These are phyloP conservation scores for Drosophila grimshawi DNA, from an alignment of 1,140 invertebrate genomes.

Conservation along the genomic window DNA sequence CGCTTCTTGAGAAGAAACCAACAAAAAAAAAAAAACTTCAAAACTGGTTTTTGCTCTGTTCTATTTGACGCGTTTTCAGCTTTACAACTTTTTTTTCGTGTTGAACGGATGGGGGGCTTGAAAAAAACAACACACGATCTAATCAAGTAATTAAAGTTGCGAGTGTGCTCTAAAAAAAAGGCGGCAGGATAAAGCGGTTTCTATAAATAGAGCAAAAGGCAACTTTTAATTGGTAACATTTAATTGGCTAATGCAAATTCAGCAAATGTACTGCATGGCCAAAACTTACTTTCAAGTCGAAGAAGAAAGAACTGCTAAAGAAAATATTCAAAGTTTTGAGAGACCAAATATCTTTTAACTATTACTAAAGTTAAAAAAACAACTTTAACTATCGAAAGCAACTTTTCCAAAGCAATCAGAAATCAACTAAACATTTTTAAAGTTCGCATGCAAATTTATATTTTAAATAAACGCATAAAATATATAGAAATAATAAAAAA, in stretches of 20 bases:
- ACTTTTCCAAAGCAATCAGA: no score
- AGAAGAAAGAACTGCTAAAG: no score
- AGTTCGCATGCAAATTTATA: no score
- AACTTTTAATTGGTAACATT: constrained; percentile 35
- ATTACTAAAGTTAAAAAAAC: no score
- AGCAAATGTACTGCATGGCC: not conserved
- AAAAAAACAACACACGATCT: constrained; percentile 58
- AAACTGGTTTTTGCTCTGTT: constrained; percentile 74
- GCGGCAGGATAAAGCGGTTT: constrained; percentile 27
- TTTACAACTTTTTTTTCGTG: constrained; percentile 18
- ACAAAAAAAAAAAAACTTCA: constrained; percentile 29
- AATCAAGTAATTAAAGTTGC: constrained; percentile 73
- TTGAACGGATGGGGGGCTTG: not conserved
- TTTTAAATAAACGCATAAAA: not conserved
- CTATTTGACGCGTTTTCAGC: constrained; percentile 59
- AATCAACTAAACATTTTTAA: no score
- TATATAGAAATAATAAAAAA: constrained; percentile 2
- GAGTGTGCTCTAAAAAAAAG: constrained; percentile 22
- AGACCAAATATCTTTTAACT: no score
- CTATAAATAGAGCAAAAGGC: constrained; percentile 1
- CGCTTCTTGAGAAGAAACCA: constrained; percentile 17
- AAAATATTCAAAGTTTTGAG: no score
- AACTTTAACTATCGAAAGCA: no score
- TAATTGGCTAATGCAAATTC: not conserved
- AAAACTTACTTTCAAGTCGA: no score